Evolutionary conservation across 2,113 vertebrate species (phyloP).

Genomic region (Malaclemys terrapin): DNA sequence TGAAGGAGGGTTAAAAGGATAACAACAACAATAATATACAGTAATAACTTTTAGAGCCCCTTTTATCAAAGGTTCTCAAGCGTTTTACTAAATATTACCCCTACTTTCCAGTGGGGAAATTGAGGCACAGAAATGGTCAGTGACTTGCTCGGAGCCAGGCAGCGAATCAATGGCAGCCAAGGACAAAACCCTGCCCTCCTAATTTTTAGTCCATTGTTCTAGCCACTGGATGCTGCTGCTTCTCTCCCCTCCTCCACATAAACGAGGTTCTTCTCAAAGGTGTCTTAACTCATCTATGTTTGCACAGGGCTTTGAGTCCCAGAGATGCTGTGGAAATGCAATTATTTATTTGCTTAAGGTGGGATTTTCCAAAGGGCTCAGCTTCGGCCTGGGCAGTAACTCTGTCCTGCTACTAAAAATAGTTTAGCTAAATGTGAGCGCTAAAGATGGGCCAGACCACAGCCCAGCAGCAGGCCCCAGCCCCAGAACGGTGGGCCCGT

Average conservation of each 20-base stretch:
- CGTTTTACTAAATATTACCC: rapidly evolving
- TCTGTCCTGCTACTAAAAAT: neutral
- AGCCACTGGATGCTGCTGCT: neutral
- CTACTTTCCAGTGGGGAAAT: neutral
- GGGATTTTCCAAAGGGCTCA: neutral
- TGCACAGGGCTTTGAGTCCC: rapidly evolving
- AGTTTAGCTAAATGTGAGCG: rapidly evolving
- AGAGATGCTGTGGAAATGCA: neutral
- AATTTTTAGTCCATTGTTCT: neutral
- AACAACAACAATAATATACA: neutral
- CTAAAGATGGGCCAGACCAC: neutral
- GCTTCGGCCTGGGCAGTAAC: neutral
- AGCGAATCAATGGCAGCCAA: neutral
- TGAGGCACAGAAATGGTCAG: neutral
- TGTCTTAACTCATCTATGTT: rapidly evolving
- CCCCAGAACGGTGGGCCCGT: rapidly evolving
- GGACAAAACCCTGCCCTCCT: rapidly evolving
- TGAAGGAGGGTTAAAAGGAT: neutral
- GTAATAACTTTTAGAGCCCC: neutral
- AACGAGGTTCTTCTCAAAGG: neutral
- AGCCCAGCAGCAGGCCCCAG: rapidly evolving
- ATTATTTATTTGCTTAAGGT: conserved; percentile 22
- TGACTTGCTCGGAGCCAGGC: neutral
- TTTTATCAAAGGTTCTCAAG: neutral
- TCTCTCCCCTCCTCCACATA: neutral